Evolutionary conservation across 2,113 vertebrate species (phyloP).

Genomic region (Mastomys coucha): DNA sequence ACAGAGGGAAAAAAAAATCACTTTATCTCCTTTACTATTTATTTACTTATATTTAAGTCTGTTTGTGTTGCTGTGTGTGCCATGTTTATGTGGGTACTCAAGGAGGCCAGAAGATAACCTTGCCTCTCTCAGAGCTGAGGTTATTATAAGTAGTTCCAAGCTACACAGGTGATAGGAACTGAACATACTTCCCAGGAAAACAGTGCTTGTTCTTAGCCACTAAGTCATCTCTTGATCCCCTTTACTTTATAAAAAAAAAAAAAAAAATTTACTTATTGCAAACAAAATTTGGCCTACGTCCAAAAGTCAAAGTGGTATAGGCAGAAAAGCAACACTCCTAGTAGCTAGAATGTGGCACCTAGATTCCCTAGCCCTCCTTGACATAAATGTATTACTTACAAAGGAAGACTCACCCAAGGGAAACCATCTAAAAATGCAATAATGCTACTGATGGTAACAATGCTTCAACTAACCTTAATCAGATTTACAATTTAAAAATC

Average conservation of each 20-base stretch:
- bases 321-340: not conserved
- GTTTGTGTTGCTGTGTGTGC: not conserved
- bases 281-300: slow-evolving; percentile 63
- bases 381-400: slow-evolving; percentile 8
- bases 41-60: not conserved
- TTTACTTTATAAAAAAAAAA: not conserved
- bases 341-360: not conserved
- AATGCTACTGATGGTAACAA: not conserved
- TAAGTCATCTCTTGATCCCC: not conserved
- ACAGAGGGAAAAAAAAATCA: not conserved
- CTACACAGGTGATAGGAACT: not conserved
- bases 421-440: slow-evolving; percentile 14
- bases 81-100: not conserved
- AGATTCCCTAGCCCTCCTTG: not conserved
- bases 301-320: not conserved
- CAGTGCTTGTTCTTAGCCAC: not conserved
- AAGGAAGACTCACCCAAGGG: slow-evolving; percentile 7
- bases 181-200: not conserved
- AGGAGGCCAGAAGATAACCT: not conserved
- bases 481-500: slow-evolving; percentile 15
- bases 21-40: not conserved
- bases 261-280: slow-evolving; percentile 35
- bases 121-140: not conserved
- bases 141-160: not conserved
- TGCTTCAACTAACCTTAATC: slow-evolving; percentile 3